Base-by-base conservation (phyloP, 2,113 vertebrate genomes). In the Bostrychus sinensis region DNA sequence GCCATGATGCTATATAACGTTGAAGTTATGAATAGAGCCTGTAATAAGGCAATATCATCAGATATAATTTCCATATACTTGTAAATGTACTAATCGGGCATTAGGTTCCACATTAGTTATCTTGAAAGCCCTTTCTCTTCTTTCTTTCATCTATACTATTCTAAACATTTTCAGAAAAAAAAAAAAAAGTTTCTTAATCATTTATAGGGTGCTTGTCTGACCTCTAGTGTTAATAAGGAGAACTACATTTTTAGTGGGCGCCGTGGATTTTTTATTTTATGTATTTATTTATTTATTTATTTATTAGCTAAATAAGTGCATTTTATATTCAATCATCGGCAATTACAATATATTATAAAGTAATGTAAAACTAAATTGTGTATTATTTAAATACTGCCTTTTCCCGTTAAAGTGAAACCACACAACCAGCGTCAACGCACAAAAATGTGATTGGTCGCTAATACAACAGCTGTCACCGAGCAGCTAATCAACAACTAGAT, bases 401-500 rank as follows among this genome's bases (percentile, higher is more conserved):
- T 8, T 19, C 17, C 5, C 13, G 19, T 9, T 23, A 56, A 66
- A 68, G 23, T 61, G 34, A 66, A 37, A 42, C 30, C 32, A 63
- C 72, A 67, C 46, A 63, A 45, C 70, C 46, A n/a, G 7, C 25
- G 25, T 72, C 84, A 86, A 87, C 88, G 88, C 88, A 89, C 63
- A 74, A 25, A 39, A 1, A 43, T 55, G 16, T 25, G 57, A 91
- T 88, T 86, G 86, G 88, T 53, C 36, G 1, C 16, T 10, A 8
- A 14, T 25, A n/a, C 25, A 34, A 62, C 67, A 80, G 69, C 75
- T 72, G 71, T 81, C 50, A 19, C 13, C 0, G 0, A 2, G 0
- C 0, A 13, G 1, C 87, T 87, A 87, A 90, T 87, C 62, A 62
- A 19, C 45, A 23, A 3, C 25, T 0, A 60, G 19, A 1, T 2